Evolutionary conservation across 2,113 vertebrate species (phyloP).

Genomic region (Epinephelus cyanopodus): DNA sequence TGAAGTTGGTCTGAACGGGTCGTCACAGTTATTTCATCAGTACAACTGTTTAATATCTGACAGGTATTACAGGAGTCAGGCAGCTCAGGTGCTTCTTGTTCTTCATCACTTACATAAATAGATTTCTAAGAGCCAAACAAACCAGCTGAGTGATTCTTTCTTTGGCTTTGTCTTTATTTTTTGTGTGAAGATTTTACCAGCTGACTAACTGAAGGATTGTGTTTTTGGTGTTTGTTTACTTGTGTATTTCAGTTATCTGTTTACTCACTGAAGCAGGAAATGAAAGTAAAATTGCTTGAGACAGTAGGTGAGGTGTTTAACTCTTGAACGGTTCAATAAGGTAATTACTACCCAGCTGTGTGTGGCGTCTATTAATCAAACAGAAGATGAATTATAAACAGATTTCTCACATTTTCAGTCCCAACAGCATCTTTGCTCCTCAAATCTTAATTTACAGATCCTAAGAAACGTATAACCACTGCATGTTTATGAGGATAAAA

Average conservation of each 20-base stretch:
- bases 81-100: background rate
- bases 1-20: no score
- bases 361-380: background rate
- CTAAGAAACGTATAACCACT: background rate
- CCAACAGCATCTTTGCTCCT: background rate
- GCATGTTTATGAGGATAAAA: background rate
- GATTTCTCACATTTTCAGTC: background rate
- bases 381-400: background rate
- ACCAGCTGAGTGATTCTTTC: background rate
- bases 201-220: background rate
- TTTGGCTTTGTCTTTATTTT: background rate
- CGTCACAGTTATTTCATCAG: no score
- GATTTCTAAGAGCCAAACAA: no score
- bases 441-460: background rate
- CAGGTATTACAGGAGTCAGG: background rate
- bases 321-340: background rate
- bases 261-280: conserved; percentile 30
- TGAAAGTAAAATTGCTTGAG: background rate
- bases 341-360: background rate
- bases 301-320: background rate
- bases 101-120: background rate
- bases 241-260: background rate
- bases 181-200: background rate
- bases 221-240: background rate
- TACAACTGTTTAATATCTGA: no score